Conservation (phyloP, 2,113 vertebrate species). For the Melospiza georgiana region DNA sequence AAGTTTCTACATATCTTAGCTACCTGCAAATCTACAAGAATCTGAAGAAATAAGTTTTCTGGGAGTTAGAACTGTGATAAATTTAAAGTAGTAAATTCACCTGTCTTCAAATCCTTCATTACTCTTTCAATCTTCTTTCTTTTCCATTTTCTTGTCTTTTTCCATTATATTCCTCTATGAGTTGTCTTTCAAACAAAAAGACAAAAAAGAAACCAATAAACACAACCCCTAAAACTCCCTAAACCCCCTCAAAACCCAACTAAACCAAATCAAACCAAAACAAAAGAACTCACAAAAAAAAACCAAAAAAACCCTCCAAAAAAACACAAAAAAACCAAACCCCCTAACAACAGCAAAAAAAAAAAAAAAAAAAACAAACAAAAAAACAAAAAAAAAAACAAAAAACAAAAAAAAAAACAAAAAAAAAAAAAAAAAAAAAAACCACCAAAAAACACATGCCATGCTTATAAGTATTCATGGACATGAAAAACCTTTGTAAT, state of each 20-base stretch:
- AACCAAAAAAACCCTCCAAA: not conserved
- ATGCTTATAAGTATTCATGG: not conserved
- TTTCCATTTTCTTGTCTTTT: not conserved
- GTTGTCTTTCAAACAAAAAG: not conserved
- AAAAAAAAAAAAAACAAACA: not conserved
- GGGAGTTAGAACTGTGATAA: not conserved
- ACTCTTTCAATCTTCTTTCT: not conserved
- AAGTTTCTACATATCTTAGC: not conserved
- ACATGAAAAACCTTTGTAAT: not conserved
- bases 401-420: not conserved
- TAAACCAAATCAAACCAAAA: not conserved
- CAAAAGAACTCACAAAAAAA: not conserved
- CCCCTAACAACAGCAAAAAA: no score
- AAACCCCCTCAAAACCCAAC: not conserved
- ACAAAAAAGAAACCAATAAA: not conserved
- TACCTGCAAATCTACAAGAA: not conserved
- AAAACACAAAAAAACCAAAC: not conserved
- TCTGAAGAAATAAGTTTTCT: not conserved
- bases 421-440: no score
- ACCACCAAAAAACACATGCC: not conserved
- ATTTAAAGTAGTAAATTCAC: not conserved
- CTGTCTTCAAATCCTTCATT: not conserved
- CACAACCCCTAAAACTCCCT: not conserved
- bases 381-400: not conserved
- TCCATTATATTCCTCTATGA: not conserved